Base-by-base conservation (phyloP, 2,113 vertebrate genomes). In the Pandion haliaetus region DNA sequence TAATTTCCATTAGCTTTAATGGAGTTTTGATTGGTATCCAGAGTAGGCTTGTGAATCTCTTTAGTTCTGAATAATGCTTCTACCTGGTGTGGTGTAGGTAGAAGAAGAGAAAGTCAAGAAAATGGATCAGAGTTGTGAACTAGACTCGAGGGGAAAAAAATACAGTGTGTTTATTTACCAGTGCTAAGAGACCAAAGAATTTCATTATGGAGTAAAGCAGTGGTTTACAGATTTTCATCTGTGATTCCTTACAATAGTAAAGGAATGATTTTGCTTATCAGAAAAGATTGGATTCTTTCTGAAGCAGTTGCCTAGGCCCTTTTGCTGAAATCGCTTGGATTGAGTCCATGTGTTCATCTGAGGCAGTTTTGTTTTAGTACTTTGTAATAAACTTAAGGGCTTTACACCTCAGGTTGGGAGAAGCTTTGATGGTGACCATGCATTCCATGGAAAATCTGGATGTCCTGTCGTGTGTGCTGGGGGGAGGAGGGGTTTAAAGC, bases 391-490 rank as follows among this genome's bases (percentile, higher is more conserved):
- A 87, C 58, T 94, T 74, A 21, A 70, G 55, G 42, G 84, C 86
- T 97, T 95, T 97, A 76, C 84, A 85, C 82, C 73, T 95, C 5
- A 3, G 49, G 42, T 44, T 82, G 81, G 62, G 93, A 86, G 80
- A 79, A 86, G 31, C 78, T 87, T 85, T 72, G 73, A 49, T 80
- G 86, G 65, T 72, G 49, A 28, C 85, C 6, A 2, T 65, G 82
- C 10, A 24, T 67, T 84, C 50, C 17, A 2, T 62, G 69, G 87
- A 38, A 85, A 91, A 55, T 20, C 29, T 58, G 65, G 19, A 4
- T 50, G n/a, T 31, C 28, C 28, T 25, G 28, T 47, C 0, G 0
- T 21, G 23, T 70, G 40, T 40, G 74, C 40, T 24, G 57, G 67
- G n/a, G 34, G 32, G 40, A 16, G 20, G 52, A 14, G n/a, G 31